Evolutionary conservation across 2,113 vertebrate species (phyloP).

Genomic region (Callithrix jacchus): DNA sequence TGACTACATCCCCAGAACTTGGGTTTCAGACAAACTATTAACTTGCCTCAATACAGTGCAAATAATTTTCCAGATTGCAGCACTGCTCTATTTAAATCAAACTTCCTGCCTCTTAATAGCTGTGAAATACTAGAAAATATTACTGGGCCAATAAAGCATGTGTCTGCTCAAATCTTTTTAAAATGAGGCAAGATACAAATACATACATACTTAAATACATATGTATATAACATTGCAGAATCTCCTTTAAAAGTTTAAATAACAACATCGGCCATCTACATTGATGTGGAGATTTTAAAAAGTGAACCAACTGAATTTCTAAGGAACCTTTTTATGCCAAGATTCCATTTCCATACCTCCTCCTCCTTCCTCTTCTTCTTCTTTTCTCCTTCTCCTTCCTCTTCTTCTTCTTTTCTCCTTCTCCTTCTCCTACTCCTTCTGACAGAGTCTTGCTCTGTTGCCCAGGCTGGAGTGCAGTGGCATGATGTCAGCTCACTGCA

Average conservation of each 20-base stretch:
- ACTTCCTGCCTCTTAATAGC: constrained; percentile 12
- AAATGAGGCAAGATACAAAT: constrained; percentile 15
- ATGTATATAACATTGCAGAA: neutral
- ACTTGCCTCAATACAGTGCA: constrained; percentile 34
- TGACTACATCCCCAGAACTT: neutral
- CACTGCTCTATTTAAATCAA: constrained; percentile 33
- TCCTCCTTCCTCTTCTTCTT: too few species aligned
- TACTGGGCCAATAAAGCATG: neutral
- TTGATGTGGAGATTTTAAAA: neutral
- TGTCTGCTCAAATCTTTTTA: neutral
- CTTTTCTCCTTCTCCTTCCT: too few species aligned
- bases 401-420: too few species aligned
- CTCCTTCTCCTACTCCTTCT: too few species aligned
- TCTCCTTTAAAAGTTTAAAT: constrained; percentile 9
- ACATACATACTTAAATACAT: neutral
- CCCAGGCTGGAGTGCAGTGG: too few species aligned
- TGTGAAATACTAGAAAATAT: constrained; percentile 27
- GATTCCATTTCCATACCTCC: neutral
- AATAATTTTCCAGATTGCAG: constrained; percentile 36
- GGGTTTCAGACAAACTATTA: neutral
- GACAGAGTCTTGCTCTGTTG: too few species aligned
- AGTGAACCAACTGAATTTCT: neutral
- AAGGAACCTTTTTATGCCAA: neutral
- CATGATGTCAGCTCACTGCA: too few species aligned
- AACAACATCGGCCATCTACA: neutral